These are phyloP conservation scores for Drosophila asahinai DNA, from an alignment of 1,140 invertebrate genomes.

Conservation along the genomic window DNA sequence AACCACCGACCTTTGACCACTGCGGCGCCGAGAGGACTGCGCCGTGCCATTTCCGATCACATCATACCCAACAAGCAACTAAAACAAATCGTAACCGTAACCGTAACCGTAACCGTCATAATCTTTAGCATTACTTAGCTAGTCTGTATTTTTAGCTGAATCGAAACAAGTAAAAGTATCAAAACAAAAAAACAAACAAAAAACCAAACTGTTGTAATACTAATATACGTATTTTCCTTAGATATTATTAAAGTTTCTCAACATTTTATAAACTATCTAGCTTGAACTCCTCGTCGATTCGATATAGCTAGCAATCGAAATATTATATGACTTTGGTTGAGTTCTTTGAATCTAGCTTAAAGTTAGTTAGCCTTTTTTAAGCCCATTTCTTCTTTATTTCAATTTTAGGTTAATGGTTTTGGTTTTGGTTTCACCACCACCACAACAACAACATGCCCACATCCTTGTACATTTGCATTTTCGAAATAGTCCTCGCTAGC, in stretches of 20 bases:
- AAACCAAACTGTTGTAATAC: slow-evolving; percentile 17
- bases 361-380: slow-evolving; percentile 35
- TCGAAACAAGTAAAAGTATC: slow-evolving; percentile 19
- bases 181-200: slow-evolving; percentile 11
- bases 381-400: slow-evolving; percentile 27
- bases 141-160: slow-evolving; percentile 62
- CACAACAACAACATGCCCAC: slow-evolving; percentile 24
- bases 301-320: slow-evolving; percentile 47
- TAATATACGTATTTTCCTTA: slow-evolving; percentile 44
- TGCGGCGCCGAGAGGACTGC: slow-evolving; percentile 29
- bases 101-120: slow-evolving; percentile 33
- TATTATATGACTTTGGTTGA: slow-evolving; percentile 41
- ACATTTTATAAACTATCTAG: slow-evolving; percentile 44
- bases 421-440: slow-evolving; percentile 23
- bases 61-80: slow-evolving; percentile 45
- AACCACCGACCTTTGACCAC: slow-evolving; percentile 19
- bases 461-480: slow-evolving; percentile 58
- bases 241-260: slow-evolving; percentile 50
- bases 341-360: slow-evolving; percentile 43
- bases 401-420: slow-evolving; percentile 44
- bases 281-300: slow-evolving; percentile 45
- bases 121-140: slow-evolving; percentile 52
- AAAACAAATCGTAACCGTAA: slow-evolving; percentile 41
- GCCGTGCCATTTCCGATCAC: slow-evolving; percentile 46
- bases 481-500: slow-evolving; percentile 30